These are phyloP conservation scores for Caenorhabditis latens DNA, from an alignment of 1,140 invertebrate species.

Conservation along the genomic window DNA sequence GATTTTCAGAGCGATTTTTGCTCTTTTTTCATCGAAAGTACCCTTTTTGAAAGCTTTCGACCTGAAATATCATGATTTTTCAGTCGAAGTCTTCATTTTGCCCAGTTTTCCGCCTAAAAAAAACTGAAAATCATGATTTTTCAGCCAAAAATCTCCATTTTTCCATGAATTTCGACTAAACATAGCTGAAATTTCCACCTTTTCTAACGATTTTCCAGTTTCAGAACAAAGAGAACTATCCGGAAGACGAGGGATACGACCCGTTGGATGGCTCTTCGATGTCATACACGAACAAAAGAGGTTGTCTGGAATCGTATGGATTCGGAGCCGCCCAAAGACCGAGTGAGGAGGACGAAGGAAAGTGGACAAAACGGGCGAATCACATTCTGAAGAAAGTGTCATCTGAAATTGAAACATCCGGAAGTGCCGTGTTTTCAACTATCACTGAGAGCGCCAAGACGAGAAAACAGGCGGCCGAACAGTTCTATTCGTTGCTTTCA, in stretches of 20 bases:
- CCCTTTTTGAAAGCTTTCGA: too few species aligned
- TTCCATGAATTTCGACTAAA: neutral
- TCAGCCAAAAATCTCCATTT: too few species aligned
- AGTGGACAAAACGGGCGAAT: conserved; percentile 15
- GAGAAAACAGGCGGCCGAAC: conserved; percentile 12
- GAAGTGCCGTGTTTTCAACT: neutral
- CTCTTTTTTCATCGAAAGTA: too few species aligned
- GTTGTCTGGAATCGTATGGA: conserved; percentile 6
- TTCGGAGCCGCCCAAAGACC: neutral
- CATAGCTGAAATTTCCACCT: too few species aligned
- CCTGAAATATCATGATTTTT: too few species aligned
- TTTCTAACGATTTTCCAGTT: neutral
- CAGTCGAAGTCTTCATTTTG: too few species aligned
- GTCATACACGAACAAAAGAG: neutral
- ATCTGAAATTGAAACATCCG: neutral
- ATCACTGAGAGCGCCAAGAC: neutral
- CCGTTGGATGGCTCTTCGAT: neutral
- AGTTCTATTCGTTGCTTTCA: conserved; percentile 14
- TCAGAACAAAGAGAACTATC: conserved; percentile 26
- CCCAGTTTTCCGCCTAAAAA: too few species aligned
- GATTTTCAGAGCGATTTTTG: too few species aligned
- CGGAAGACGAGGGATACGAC: neutral
- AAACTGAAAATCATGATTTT: neutral
- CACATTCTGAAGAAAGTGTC: conserved; percentile 23
- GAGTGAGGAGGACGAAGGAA: neutral